phyloP scores from a whole-genome alignment of 1,140 invertebrate genomes.

The Eumeta japonica region DNA sequence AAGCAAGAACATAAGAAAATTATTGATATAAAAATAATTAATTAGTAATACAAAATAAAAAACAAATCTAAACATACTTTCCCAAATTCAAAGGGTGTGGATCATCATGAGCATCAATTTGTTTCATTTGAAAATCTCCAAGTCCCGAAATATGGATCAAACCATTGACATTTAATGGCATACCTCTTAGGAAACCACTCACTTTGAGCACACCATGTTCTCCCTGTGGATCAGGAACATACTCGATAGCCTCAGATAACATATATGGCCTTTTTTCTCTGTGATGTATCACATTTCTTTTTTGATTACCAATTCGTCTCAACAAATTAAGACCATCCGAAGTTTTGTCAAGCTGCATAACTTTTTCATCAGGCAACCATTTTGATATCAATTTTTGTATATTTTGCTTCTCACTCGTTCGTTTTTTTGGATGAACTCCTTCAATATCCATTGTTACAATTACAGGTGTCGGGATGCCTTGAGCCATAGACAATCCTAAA shows the following conservation, averaged over 20 bases:
- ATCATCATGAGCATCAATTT: slow-evolving; percentile 75
- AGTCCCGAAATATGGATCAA: slow-evolving; percentile 87
- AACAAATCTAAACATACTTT: slow-evolving; percentile 23
- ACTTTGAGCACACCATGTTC: slow-evolving; percentile 75
- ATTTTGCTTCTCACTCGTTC: slow-evolving; percentile 70
- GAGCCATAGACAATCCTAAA: slow-evolving; percentile 71
- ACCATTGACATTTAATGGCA: slow-evolving; percentile 80
- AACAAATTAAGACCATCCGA: slow-evolving; percentile 79
- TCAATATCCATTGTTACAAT: slow-evolving; percentile 77
- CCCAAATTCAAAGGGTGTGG: slow-evolving; percentile 68
- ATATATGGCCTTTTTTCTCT: slow-evolving; percentile 78
- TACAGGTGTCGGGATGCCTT: slow-evolving; percentile 80
- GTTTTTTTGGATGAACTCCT: slow-evolving; percentile 70
- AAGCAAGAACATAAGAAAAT: background rate
- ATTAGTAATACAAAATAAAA: background rate
- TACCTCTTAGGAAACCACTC: slow-evolving; percentile 81
- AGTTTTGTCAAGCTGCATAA: slow-evolving; percentile 72
- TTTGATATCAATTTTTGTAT: slow-evolving; percentile 74
- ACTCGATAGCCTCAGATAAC: slow-evolving; percentile 77
- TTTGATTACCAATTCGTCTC: slow-evolving; percentile 78
- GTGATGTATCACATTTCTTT: slow-evolving; percentile 71
- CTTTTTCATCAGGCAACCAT: slow-evolving; percentile 81
- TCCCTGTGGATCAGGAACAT: slow-evolving; percentile 59
- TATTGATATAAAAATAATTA: background rate
- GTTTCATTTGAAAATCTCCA: slow-evolving; percentile 88